These are phyloP conservation scores for Ariolimax columbianus DNA, from an alignment of 2,888 invertebrate species.

Conservation along the genomic window DNA sequence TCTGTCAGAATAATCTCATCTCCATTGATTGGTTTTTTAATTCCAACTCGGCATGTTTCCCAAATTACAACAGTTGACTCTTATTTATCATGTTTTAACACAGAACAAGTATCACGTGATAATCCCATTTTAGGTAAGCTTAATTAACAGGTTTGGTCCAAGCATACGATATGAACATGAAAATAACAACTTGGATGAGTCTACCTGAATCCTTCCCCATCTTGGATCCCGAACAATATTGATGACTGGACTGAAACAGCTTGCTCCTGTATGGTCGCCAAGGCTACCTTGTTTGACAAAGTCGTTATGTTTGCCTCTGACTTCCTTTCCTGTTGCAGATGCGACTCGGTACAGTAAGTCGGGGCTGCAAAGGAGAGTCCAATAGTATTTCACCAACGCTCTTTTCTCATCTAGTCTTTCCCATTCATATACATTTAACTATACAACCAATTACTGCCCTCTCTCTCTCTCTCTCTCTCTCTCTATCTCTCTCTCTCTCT, in stretches of 20 bases:
- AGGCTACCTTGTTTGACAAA: conserved; percentile 25
- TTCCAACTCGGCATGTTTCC: no score
- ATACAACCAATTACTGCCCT: no score
- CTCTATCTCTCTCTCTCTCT: no score
- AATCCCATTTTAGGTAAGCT: background rate
- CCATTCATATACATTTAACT: no score
- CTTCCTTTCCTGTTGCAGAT: conserved; percentile 39
- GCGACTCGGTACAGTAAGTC: conserved; percentile 34
- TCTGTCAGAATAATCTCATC: no score
- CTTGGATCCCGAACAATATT: conserved; percentile 72
- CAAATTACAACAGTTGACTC: no score
- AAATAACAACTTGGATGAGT: background rate
- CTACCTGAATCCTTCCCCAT: conserved; percentile 77
- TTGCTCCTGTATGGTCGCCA: conserved; percentile 59
- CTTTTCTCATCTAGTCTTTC: no score
- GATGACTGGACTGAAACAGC: conserved; percentile 54
- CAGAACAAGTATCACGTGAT: no score
- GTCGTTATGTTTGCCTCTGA: conserved; percentile 51
- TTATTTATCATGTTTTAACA: no score
- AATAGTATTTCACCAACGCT: background rate
- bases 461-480: no score
- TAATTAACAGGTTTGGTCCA: background rate
- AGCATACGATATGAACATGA: background rate
- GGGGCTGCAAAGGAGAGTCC: background rate
- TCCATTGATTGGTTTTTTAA: no score